phyloP scores from a whole-genome alignment of 1,140 invertebrate genomes.

The Copidosoma floridanum region DNA sequence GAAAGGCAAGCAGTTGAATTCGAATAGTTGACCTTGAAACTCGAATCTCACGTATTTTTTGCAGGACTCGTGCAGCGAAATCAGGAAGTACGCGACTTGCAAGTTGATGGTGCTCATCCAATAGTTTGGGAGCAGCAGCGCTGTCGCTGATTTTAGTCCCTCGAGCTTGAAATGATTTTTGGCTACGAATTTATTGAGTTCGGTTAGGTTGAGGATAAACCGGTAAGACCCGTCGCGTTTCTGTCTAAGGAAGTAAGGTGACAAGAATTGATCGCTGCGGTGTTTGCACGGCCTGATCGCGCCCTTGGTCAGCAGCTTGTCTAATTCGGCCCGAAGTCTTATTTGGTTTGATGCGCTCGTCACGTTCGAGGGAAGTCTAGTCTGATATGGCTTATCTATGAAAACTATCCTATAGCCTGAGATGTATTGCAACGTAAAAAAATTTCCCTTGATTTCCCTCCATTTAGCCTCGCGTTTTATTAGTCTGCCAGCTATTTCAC shows the following conservation, averaged over 20 bases:
- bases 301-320: neutral
- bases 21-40: neutral
- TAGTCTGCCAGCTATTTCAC: too few species aligned
- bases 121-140: neutral
- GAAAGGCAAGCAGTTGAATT: conserved; percentile 6
- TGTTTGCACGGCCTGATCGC: neutral
- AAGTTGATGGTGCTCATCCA: neutral
- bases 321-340: too few species aligned
- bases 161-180: neutral
- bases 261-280: neutral
- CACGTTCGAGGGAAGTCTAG: neutral
- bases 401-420: conserved; percentile 13
- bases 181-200: neutral
- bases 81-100: neutral
- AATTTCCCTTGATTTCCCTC: too few species aligned
- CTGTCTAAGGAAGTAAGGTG: neutral
- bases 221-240: neutral
- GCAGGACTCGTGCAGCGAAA: neutral
- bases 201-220: neutral
- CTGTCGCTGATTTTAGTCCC: neutral
- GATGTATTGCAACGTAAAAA: conserved; percentile 3
- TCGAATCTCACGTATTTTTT: neutral
- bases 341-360: neutral
- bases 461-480: too few species aligned
- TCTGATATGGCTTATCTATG: neutral